Evolutionary conservation across 2,888 invertebrate genomes (phyloP), one percentile per base, ranked within the genome.

Genomic region (Metopia argyrocephala): DNA sequence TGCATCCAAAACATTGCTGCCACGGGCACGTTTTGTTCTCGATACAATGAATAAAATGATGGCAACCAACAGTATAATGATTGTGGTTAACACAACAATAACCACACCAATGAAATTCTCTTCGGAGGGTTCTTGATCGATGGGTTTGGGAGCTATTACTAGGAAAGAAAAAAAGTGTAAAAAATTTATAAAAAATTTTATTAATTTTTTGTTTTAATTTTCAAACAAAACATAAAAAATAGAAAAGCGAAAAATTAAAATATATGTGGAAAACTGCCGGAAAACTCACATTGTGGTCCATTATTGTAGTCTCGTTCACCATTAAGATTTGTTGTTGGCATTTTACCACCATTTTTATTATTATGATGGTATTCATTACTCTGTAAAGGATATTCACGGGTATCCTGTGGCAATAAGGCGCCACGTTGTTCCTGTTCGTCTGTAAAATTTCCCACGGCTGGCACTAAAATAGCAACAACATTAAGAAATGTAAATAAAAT

Each of bases 31-130:
- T 85, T 93, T 92, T 87, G 93, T 93, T 84, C 94, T 91, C 85
- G 93, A 92, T 85, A 94, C 93, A 89, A 95, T 94, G 89, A 94
- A 93, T 84, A 93, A 91, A 86, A 95, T 94, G 75, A 94, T 93
- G 70, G 93, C 93, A 80, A 94, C 92, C 83, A 95, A 92, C 86
- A 95, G 91, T 78, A 95, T 91, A 87, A 95, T 94, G 85, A 95
- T 93, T 62, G 94, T 93, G 69, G 94, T 94, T 86, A 95, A 91
- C 75, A 94, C 92, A 78, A 94, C 94, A 85, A 94, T 94, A 86
- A 94, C 92, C 85, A 94, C 92, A 76, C 94, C 94, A 85, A 94
- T 93, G 85, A 89, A 90, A 88, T 93, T 92, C 85, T 93, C 93
- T 86, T 92, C 92, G 80, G 86, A 87, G 78, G 92, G 92, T 84